Base-by-base conservation (phyloP, 1,140 invertebrate genomes). In the Adelges cooleyi region DNA sequence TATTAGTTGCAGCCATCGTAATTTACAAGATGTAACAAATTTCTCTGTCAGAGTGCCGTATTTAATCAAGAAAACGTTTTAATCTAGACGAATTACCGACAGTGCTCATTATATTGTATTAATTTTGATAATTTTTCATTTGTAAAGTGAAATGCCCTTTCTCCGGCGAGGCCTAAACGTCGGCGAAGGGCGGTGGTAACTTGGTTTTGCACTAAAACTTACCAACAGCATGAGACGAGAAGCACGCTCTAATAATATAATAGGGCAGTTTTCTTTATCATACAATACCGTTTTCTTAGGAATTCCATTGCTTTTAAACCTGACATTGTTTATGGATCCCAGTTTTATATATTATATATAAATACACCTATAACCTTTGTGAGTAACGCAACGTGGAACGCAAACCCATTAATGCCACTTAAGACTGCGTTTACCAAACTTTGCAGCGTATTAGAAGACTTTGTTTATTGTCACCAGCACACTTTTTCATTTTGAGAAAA, bases 401-500 rank as follows among this genome's bases (percentile, higher is more conserved):
- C 18, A 42, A 54, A 54, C 52, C n/a, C 20, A 54, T 54, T 54
- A 40, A 40, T 10, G 33, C 13, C 11, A 23, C 38, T 54, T 54
- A 54, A 54, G 52, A 54, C 22, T 40, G 33, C 25, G 36, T 54
- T 54, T 54, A 54, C 20, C 36, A 23, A 54, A 22, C 33, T 54
- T 53, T 54, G 25, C 42, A 25, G 36, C 52, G n/a, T 23, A 23
- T 54, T 40, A 20, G 52, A 40, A 40, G 52, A 54, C 52, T 54
- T n/a, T 54, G 52, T 54, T 40, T 23, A 5, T 38, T 40, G 52
- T 54, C 52, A 40, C 42, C 52, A 3, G 6, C 52, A 54, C 52
- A 38, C 52, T 54, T 54, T 54, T 40, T 40, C 5, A 38, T 54
- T 54, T 54, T 54, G 36, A 54, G 18, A 40, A 54, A 54, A 23